Conservation (phyloP, 2,113 vertebrate genomes). For the Cyrtonyx montezumae region DNA sequence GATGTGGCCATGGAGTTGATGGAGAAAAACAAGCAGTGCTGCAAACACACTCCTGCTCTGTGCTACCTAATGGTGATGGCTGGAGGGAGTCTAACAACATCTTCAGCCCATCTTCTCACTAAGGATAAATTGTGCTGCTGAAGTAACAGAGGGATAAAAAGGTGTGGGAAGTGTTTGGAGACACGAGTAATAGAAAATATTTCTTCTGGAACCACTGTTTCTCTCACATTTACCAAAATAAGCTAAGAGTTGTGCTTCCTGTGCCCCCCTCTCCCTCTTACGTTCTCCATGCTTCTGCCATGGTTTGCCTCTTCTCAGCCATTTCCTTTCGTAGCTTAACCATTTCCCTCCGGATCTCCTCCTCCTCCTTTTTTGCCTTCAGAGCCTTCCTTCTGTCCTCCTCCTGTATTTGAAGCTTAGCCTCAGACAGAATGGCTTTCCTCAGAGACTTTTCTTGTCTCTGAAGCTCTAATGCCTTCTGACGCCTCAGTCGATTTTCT, state of each 20-base stretch:
- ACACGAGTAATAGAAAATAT: not conserved
- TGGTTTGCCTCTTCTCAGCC: slow-evolving; percentile 77
- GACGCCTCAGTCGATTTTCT: slow-evolving; percentile 83
- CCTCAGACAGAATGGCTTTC: slow-evolving; percentile 78
- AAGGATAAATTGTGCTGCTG: not conserved
- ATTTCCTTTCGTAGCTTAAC: slow-evolving; percentile 87
- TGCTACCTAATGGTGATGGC: not conserved
- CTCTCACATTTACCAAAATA: not conserved
- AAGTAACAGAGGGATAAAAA: not conserved
- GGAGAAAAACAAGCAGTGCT: not conserved
- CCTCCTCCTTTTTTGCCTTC: slow-evolving; percentile 82
- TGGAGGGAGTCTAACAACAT: not conserved
- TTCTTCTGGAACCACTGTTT: not conserved
- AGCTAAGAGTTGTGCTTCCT: not conserved
- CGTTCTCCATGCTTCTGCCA: slow-evolving; percentile 79
- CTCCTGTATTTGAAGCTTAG: slow-evolving; percentile 76
- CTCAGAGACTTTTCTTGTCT: slow-evolving; percentile 77
- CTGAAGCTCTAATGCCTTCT: slow-evolving; percentile 78
- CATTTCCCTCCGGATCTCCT: slow-evolving; percentile 87
- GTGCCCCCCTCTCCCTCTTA: slow-evolving; percentile 52
- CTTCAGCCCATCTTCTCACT: not conserved
- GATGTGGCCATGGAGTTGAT: not conserved
- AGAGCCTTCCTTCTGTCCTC: slow-evolving; percentile 80
- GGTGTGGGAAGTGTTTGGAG: not conserved
- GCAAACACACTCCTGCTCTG: not conserved